These are phyloP conservation scores for Tapirus terrestris DNA, from an alignment of 2,113 vertebrate species.

Conservation along the genomic window DNA sequence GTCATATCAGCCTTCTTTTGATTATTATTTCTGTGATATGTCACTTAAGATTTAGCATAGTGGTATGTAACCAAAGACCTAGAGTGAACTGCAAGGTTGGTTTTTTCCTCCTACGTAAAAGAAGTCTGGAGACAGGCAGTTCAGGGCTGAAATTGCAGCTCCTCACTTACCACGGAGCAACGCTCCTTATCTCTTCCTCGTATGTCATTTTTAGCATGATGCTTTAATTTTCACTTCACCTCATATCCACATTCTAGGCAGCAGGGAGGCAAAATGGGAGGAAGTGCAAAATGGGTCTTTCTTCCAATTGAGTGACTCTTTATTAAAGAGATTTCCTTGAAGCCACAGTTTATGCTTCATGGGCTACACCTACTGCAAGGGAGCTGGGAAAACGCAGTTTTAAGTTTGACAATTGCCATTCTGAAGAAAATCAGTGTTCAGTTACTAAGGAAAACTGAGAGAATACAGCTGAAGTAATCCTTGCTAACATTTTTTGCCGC, in stretches of 20 bases:
- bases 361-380: constrained; percentile 40
- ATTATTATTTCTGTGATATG: neutral
- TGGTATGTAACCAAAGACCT: neutral
- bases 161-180: neutral
- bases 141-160: neutral
- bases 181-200: neutral
- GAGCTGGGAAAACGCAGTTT: constrained; percentile 51
- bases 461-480: neutral
- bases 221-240: constrained; percentile 43
- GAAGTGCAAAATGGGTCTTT: constrained; percentile 47
- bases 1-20: neutral
- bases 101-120: neutral
- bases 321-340: constrained; percentile 63
- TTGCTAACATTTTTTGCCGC: neutral
- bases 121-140: neutral
- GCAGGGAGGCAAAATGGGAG: constrained; percentile 25
- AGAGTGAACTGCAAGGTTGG: neutral
- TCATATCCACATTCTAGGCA: neutral
- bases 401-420: constrained; percentile 68
- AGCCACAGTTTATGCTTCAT: constrained; percentile 58
- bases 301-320: constrained; percentile 50
- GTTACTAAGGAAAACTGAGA: constrained; percentile 52
- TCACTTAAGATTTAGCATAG: neutral
- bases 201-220: neutral
- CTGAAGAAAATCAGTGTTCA: constrained; percentile 54